phyloP scores from a whole-genome alignment of 2,113 vertebrate genomes.

The Cricetomys ansorgei region DNA sequence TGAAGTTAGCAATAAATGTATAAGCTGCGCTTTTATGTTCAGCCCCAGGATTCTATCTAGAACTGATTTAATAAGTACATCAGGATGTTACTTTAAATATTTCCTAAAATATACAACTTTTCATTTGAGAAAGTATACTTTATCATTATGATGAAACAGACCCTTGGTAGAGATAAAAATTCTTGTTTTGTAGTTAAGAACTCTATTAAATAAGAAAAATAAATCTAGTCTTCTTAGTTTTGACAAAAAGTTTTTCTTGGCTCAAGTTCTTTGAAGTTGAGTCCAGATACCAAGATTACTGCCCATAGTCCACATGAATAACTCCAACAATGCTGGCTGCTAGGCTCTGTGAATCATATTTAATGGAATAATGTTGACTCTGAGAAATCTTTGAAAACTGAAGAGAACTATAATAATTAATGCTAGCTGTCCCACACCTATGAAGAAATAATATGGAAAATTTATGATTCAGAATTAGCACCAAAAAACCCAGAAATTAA shows the following conservation, averaged over 20 bases:
- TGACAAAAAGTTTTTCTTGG: constrained; percentile 60
- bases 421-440: background rate
- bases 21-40: background rate
- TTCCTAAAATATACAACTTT: constrained; percentile 36
- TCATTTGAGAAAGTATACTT: background rate
- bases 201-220: constrained; percentile 57
- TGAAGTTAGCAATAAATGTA: background rate
- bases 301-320: constrained; percentile 26
- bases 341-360: constrained; percentile 36
- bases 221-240: constrained; percentile 34
- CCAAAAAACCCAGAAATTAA: background rate
- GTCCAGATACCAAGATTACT: constrained; percentile 52
- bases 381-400: background rate
- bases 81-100: background rate
- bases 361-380: constrained; percentile 3
- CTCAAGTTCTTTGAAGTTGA: constrained; percentile 15
- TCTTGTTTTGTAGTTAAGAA: constrained; percentile 52
- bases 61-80: background rate
- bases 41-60: background rate
- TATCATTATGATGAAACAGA: constrained; percentile 10
- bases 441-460: background rate
- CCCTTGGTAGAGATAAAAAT: background rate
- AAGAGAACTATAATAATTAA: background rate
- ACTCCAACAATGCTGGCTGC: constrained; percentile 37
- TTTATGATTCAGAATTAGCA: background rate